Evolutionary conservation across 2,113 vertebrate genomes (phyloP).

Genomic region (Petaurus breviceps): DNA sequence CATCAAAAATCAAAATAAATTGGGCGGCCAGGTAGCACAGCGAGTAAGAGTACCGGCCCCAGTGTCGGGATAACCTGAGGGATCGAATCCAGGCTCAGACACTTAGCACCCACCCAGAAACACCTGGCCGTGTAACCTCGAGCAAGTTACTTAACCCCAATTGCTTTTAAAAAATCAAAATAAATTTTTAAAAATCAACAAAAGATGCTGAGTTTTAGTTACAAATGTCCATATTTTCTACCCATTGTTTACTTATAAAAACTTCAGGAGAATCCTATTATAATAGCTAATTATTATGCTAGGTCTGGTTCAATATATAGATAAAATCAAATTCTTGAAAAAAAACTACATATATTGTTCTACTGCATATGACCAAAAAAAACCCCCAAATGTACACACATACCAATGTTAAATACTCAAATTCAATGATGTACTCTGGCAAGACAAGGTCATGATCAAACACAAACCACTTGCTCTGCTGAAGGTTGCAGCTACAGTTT

Average conservation of each 20-base stretch:
- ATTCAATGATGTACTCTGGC: slow-evolving; percentile 88
- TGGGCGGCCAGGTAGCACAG: too few relatives aligned
- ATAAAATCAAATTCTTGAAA: not conserved
- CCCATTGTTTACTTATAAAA: slow-evolving; percentile 41
- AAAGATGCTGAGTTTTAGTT: not conserved
- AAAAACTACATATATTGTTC: not conserved
- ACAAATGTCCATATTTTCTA: not conserved
- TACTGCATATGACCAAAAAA: slow-evolving; percentile 44
- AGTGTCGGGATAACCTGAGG: too few relatives aligned
- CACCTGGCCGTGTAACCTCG: too few relatives aligned
- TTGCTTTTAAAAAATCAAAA: too few relatives aligned
- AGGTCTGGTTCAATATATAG: not conserved
- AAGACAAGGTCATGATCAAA: slow-evolving; percentile 89
- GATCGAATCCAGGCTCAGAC: too few relatives aligned
- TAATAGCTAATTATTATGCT: not conserved
- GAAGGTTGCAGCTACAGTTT: slow-evolving; percentile 79
- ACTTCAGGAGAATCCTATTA: not conserved
- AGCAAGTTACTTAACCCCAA: too few relatives aligned
- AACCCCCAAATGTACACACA: slow-evolving; percentile 27
- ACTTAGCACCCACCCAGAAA: too few relatives aligned
- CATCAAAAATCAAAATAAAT: too few relatives aligned
- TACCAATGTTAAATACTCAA: slow-evolving; percentile 88
- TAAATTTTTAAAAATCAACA: not conserved
- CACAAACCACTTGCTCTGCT: slow-evolving; percentile 87
- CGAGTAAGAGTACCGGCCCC: too few relatives aligned